phyloP scores from a whole-genome alignment of 2,797 vertebrate species.

The Erethizon dorsatum region DNA sequence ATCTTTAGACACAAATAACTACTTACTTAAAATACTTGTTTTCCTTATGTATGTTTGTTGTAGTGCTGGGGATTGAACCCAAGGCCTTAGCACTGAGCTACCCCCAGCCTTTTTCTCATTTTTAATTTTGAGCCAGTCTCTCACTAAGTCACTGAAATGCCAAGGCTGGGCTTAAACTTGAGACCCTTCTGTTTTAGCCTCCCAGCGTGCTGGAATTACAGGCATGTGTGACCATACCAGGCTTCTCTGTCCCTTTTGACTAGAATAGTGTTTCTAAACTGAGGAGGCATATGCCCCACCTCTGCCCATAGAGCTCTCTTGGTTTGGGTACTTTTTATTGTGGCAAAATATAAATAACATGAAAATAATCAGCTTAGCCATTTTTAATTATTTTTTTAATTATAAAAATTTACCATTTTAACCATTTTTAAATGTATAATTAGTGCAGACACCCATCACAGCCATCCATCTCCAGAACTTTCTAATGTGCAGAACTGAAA shows the following conservation, averaged over 20 bases:
- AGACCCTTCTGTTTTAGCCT: neutral
- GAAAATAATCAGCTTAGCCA: neutral
- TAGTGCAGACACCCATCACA: neutral
- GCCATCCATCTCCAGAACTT: neutral
- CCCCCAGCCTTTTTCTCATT: neutral
- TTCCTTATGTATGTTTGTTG: neutral
- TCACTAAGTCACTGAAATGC: neutral
- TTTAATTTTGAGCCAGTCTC: neutral
- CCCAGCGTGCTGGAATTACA: neutral
- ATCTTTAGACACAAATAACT: conserved; percentile 19
- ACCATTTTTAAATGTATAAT: neutral
- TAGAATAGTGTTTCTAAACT: conserved; percentile 9
- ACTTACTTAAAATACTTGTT: neutral
- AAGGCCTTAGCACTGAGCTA: neutral
- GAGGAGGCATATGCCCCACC: neutral
- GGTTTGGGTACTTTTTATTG: neutral
- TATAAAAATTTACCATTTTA: neutral
- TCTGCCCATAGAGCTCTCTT: neutral
- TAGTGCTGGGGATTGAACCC: neutral
- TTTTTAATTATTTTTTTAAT: neutral
- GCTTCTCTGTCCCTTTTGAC: neutral
- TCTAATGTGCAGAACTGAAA: neutral
- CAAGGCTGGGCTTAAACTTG: neutral
- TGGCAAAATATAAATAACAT: neutral
- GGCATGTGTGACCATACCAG: neutral